A percentile compares a stretch with the other conserved stretches of the same genome.
Conservation (phyloP, 2,113 vertebrate genomes). For the Nycticorax nycticorax region DNA sequence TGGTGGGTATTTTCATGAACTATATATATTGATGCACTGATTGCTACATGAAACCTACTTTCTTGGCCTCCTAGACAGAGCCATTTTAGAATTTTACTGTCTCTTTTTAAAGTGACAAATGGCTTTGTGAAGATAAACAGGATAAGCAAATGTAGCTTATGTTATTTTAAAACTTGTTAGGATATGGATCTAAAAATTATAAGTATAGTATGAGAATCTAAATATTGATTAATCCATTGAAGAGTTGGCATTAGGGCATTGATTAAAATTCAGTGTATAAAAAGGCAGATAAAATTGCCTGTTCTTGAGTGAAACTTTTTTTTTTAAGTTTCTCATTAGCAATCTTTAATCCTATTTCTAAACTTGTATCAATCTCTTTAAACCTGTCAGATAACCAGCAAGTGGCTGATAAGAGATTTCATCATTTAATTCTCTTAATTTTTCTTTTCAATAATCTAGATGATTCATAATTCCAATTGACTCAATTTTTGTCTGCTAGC, state of each 20-base stretch:
- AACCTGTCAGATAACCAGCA: conserved; percentile 27
- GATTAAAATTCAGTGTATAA: background rate
- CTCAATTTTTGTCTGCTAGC: background rate
- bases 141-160: background rate
- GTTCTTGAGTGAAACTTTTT: background rate
- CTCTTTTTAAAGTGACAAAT: background rate
- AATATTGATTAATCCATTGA: background rate
- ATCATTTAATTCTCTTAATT: conserved; percentile 23
- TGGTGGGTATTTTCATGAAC: accelerated
- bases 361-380: conserved; percentile 3
- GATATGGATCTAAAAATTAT: background rate
- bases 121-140: background rate
- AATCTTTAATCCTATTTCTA: conserved; percentile 12
- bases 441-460: conserved; percentile 15
- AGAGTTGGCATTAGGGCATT: background rate
- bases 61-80: background rate
- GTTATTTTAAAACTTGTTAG: background rate
- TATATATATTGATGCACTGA: background rate
- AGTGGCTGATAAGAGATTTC: conserved; percentile 4
- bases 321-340: background rate
- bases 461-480: conserved; percentile 22
- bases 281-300: background rate
- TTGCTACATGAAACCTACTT: background rate
- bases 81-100: background rate
- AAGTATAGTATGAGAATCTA: background rate